These are phyloP conservation scores for Lasiurus borealis DNA, from an alignment of 2,113 vertebrate species.

Conservation along the genomic window DNA sequence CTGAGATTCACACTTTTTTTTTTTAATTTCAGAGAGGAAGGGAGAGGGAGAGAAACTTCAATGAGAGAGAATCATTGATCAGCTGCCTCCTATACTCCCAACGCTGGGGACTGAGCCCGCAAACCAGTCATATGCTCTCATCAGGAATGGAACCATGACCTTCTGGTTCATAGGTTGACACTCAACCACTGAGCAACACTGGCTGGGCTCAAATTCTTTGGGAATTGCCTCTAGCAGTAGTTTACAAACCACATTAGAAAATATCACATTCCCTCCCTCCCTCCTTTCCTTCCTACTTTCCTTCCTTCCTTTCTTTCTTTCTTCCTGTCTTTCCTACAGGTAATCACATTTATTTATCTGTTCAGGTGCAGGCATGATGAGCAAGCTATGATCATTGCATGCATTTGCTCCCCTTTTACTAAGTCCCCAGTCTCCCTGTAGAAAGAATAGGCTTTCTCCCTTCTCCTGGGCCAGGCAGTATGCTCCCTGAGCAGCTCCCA, in stretches of 20 bases:
- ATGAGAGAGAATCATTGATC: too few relatives aligned
- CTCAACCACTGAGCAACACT: too few relatives aligned
- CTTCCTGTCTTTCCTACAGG: too few relatives aligned
- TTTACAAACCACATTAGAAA: conserved; percentile 48
- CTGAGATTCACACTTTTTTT: neutral
- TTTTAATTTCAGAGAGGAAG: too few relatives aligned
- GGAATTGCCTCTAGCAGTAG: conserved; percentile 11
- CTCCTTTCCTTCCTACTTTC: too few relatives aligned
- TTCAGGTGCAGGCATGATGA: neutral
- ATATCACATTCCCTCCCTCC: neutral
- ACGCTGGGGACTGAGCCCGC: too few relatives aligned
- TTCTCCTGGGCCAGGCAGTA: neutral
- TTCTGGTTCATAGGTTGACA: too few relatives aligned
- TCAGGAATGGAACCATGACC: too few relatives aligned
- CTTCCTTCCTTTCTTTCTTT: too few relatives aligned
- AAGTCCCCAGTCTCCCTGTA: neutral
- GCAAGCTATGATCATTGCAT: neutral
- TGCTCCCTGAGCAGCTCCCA: neutral
- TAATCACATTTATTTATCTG: neutral
- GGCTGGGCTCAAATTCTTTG: neutral
- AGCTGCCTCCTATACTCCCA: too few relatives aligned
- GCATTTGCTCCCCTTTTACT: neutral
- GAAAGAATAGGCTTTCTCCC: neutral
- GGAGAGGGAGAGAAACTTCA: too few relatives aligned
- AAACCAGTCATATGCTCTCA: too few relatives aligned